Conservation (phyloP, 2,888 invertebrate genomes). For the Azorinus chamasolen region DNA sequence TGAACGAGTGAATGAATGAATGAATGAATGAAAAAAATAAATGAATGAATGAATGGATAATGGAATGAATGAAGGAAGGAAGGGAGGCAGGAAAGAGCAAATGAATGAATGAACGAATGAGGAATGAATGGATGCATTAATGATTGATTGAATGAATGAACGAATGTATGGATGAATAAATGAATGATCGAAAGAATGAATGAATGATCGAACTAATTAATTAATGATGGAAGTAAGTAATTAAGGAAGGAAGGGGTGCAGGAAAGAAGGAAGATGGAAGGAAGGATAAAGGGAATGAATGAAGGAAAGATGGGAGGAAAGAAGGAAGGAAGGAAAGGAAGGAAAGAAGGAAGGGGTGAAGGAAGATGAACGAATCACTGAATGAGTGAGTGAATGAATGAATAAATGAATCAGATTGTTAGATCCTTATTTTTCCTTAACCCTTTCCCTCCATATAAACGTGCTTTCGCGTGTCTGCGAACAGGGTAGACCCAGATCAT, state of each 20-base stretch:
- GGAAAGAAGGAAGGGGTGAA: slow-evolving; percentile 10
- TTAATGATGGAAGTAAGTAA: not conserved
- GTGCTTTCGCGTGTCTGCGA: too few species aligned
- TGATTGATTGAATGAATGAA: too few species aligned
- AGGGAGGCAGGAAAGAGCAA: not conserved
- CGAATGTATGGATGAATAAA: not conserved
- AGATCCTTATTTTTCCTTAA: too few species aligned
- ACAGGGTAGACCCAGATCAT: too few species aligned
- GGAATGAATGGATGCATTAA: not conserved
- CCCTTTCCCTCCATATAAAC: too few species aligned
- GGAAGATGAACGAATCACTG: slow-evolving; percentile 3
- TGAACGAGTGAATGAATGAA: too few species aligned
- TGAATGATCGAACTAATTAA: not conserved
- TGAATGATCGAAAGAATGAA: not conserved
- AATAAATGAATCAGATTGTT: too few species aligned
- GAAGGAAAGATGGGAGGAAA: slow-evolving; percentile 14
- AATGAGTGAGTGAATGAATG: too few species aligned
- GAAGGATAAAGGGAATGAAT: not conserved
- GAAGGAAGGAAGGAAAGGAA: slow-evolving; percentile 9
- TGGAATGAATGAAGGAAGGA: not conserved
- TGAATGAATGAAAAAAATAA: too few species aligned
- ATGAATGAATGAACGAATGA: too few species aligned
- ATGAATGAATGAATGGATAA: not conserved
- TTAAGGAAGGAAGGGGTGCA: not conserved
- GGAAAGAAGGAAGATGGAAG: slow-evolving; percentile 2